Base-by-base conservation (phyloP, 2,113 vertebrate species). In the Okapia johnstoni region DNA sequence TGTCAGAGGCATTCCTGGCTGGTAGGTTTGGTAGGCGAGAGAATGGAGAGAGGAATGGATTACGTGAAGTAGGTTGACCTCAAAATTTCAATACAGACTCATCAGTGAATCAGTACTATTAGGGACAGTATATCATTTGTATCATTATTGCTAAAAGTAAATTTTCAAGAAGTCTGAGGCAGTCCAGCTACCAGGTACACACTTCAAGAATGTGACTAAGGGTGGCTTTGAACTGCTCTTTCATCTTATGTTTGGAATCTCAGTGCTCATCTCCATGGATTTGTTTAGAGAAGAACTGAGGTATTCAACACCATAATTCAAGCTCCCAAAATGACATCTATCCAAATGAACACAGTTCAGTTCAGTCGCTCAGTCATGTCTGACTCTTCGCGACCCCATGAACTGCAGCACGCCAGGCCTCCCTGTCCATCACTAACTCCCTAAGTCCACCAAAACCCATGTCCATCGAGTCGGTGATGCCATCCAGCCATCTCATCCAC, bases 121-220 rank as follows among this genome's bases (percentile, higher is more conserved):
- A 33, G 5, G 26, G 26, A 70, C n/a, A 17, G 52, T 46, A 2
- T 85, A 14, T 25, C 36, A 40, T 19, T 77, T 60, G 19, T n/a
- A 30, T 33, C 50, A 10, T 87, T 43, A 86, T 13, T 79, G 30
- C 43, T 90, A 1, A 8, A 25, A 85, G 43, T 30, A 43, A 43
- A 63, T 58, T 23, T 50, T 93, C 8, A 7, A 46, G 23, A 79
- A 58, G 36, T 25, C 52, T 54, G 15, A 48, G 4, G n/a, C 55
- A 79, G 26, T 19, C 16, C 26, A 5, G 2, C 81, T 54, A 4
- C 0, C 3, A 50, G 54, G 46, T 9, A 61, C 3, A 6, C 1
- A 11, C 0, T 2, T 14, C 57, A 66, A 81, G 54, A 30, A 15
- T 2, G 4, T 23, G 9, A 14, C n/a, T 46, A 30, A 6, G 30